Conservation (phyloP, 2,113 vertebrate species). For the Nothocercus nigrocapillus region DNA sequence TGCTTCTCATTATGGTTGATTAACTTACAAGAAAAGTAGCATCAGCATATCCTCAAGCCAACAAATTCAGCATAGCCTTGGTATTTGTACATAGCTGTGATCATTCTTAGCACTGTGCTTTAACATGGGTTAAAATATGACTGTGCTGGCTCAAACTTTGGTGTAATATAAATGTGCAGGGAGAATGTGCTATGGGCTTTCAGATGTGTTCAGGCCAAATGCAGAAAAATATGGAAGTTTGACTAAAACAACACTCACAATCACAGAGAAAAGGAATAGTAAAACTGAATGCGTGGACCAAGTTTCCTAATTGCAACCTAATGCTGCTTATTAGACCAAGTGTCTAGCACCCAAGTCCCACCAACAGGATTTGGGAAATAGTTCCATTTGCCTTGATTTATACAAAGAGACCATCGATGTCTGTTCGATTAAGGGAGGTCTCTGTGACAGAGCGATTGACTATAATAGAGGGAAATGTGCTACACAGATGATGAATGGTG, state of each 20-base stretch:
- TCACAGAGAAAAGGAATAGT: not conserved
- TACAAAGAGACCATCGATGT: conserved; percentile 6
- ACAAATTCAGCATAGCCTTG: not conserved
- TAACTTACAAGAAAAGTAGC: not conserved
- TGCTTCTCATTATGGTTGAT: not conserved
- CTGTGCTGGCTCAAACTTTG: not conserved
- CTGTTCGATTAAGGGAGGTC: conserved; percentile 12
- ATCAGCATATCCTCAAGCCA: not conserved
- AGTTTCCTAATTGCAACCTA: not conserved
- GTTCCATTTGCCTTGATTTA: not conserved
- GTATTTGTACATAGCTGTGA: not conserved
- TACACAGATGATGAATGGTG: not conserved
- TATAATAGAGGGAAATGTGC: not conserved
- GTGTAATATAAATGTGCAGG: not conserved
- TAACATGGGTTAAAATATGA: too few species aligned
- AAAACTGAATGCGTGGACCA: fast-evolving
- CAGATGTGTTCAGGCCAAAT: not conserved
- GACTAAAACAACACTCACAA: not conserved
- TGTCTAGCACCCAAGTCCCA: not conserved
- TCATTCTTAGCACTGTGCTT: too few species aligned
- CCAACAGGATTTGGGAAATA: not conserved
- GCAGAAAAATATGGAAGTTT: not conserved
- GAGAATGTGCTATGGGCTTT: not conserved
- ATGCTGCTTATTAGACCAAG: not conserved
- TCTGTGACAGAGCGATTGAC: not conserved